phyloP scores from a whole-genome alignment of 2,888 invertebrate genomes.

The Synergus japonicus region DNA sequence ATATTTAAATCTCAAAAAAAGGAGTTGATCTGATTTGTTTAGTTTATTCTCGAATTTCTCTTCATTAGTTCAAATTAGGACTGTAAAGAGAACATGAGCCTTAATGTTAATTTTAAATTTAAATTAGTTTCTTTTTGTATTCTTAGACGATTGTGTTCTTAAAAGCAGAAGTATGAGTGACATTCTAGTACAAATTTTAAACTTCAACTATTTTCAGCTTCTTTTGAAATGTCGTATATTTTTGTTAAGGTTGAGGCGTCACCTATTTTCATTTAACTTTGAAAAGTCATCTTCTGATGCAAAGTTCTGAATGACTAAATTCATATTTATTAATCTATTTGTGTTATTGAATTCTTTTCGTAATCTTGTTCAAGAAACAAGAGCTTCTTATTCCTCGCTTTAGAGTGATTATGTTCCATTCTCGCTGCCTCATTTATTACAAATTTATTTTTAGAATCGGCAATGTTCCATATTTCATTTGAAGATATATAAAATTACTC shows the following conservation, averaged over 20 bases:
- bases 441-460: constrained; percentile 52
- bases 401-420: constrained; percentile 8
- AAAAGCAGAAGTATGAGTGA: background rate
- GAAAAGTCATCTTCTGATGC: background rate
- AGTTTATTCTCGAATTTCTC: background rate
- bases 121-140: background rate
- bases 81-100: background rate
- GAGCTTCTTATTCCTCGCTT: background rate
- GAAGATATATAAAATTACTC: constrained; percentile 44
- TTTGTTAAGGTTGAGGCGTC: background rate
- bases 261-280: background rate
- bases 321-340: background rate
- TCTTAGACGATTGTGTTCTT: background rate
- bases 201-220: constrained; percentile 1
- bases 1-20: background rate
- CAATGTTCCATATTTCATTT: constrained; percentile 48
- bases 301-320: background rate
- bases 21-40: background rate
- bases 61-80: background rate
- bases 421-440: constrained; percentile 25
- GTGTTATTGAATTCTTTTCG: background rate
- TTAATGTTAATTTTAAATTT: background rate
- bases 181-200: background rate
- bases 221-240: background rate
- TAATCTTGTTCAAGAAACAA: background rate